Conservation (phyloP, 2,888 invertebrate genomes). For the Exephanes ischioxanthus region DNA sequence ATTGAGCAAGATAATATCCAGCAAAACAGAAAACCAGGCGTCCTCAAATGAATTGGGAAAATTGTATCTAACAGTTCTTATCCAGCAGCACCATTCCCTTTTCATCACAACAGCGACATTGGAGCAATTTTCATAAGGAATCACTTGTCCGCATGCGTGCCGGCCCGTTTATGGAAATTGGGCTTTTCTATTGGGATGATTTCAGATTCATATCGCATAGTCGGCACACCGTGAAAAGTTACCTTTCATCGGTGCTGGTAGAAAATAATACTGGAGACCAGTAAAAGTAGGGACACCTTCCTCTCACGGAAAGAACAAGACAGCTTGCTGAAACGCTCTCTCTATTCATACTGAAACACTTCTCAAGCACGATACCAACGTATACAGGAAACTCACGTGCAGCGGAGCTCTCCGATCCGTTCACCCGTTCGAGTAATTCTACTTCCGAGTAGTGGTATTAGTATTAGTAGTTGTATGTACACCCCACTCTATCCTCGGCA, state of each 20-base stretch:
- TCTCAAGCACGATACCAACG: slow-evolving; percentile 26
- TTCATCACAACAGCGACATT: too few species aligned
- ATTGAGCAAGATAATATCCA: too few species aligned
- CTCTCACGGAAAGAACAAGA: slow-evolving; percentile 20
- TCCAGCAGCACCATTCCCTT: too few species aligned
- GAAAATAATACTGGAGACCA: neutral
- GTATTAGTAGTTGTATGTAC: neutral
- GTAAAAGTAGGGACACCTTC: slow-evolving; percentile 4
- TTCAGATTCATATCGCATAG: neutral
- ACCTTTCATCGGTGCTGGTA: neutral
- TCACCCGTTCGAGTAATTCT: slow-evolving; percentile 29
- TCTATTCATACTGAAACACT: slow-evolving; percentile 44
- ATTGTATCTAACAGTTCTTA: too few species aligned
- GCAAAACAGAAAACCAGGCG: too few species aligned
- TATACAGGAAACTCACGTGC: slow-evolving; percentile 35
- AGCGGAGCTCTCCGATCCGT: slow-evolving; percentile 40
- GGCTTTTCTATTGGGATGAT: slow-evolving; percentile 8
- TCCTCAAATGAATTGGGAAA: too few species aligned
- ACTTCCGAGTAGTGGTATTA: slow-evolving; percentile 58
- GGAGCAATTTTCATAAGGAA: neutral
- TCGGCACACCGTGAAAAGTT: neutral
- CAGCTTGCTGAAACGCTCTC: slow-evolving; percentile 28
- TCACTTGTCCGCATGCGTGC: neutral
- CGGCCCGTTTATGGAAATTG: neutral
- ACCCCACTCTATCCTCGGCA: slow-evolving; percentile 6